These are phyloP conservation scores for Sycophaga agraensis DNA, from an alignment of 1,140 invertebrate species.

Conservation along the genomic window DNA sequence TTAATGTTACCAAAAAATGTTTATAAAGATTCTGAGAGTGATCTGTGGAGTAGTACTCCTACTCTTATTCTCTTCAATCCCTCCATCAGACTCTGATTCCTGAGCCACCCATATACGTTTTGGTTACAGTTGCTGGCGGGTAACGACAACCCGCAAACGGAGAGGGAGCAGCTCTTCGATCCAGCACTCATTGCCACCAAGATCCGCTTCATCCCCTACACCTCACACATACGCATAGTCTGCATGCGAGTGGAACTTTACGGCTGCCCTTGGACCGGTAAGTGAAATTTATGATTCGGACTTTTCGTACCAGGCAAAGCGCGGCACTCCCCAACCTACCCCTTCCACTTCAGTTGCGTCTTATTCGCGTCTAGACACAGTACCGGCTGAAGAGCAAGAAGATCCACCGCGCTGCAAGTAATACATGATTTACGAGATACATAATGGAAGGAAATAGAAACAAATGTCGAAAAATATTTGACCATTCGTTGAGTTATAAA, in stretches of 20 bases:
- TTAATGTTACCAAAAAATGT: too few relatives aligned
- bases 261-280: slow-evolving; percentile 84
- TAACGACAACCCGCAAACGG: slow-evolving; percentile 85
- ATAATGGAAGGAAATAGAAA: slow-evolving; percentile 28
- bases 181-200: slow-evolving; percentile 82
- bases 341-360: not conserved
- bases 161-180: slow-evolving; percentile 75
- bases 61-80: too few relatives aligned
- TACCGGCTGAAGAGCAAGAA: not conserved
- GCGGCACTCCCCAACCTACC: not conserved
- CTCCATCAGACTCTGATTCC: too few relatives aligned
- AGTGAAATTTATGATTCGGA: slow-evolving; percentile 57
- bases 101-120: slow-evolving; percentile 35
- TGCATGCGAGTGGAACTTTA: slow-evolving; percentile 89
- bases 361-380: not conserved
- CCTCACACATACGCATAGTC: slow-evolving; percentile 79
- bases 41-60: too few relatives aligned
- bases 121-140: slow-evolving; percentile 78
- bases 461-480: slow-evolving; percentile 23
- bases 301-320: not conserved
- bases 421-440: slow-evolving; percentile 27
- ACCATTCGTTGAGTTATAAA: slow-evolving; percentile 20
- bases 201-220: slow-evolving; percentile 85
- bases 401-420: slow-evolving; percentile 14
- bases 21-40: too few relatives aligned